These are phyloP conservation scores for Zaprionus tsacasi DNA, from an alignment of 1,140 invertebrate species.

Conservation along the genomic window DNA sequence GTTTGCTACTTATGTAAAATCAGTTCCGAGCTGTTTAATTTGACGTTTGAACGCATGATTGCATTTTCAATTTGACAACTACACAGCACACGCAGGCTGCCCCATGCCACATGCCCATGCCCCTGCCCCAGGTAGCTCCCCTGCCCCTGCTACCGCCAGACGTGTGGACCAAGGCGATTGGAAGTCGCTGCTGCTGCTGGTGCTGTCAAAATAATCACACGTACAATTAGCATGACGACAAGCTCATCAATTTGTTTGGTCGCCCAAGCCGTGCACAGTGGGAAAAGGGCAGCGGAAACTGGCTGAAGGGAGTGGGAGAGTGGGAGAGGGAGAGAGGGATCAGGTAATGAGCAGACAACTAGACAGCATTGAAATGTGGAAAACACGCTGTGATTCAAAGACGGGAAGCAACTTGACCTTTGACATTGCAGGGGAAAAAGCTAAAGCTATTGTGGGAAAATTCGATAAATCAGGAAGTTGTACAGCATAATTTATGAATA, in stretches of 20 bases:
- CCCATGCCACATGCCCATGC: constrained; percentile 8
- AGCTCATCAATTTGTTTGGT: constrained; percentile 68
- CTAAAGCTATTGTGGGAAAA: no score
- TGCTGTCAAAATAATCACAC: constrained; percentile 83
- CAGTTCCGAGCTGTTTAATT: constrained; percentile 83
- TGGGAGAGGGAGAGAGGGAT: neutral
- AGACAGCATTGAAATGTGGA: neutral
- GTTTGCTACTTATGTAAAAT: constrained; percentile 64
- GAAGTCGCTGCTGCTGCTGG: constrained; percentile 26
- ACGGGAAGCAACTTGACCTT: constrained; percentile 4
- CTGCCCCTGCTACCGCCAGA: constrained; percentile 1
- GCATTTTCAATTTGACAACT: constrained; percentile 75
- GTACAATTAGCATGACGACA: constrained; percentile 82
- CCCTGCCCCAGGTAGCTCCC: no score
- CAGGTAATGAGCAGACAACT: neutral
- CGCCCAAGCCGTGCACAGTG: neutral
- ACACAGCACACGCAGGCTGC: constrained; percentile 38
- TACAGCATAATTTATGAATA: no score
- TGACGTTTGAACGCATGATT: constrained; percentile 83
- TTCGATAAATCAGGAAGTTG: no score
- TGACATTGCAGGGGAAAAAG: neutral
- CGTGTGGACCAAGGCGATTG: constrained; percentile 24
- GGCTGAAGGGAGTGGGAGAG: neutral
- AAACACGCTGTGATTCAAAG: neutral
- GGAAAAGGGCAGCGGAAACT: neutral